These are phyloP conservation scores for Petaurus breviceps DNA, from an alignment of 2,113 vertebrate genomes.

Conservation along the genomic window DNA sequence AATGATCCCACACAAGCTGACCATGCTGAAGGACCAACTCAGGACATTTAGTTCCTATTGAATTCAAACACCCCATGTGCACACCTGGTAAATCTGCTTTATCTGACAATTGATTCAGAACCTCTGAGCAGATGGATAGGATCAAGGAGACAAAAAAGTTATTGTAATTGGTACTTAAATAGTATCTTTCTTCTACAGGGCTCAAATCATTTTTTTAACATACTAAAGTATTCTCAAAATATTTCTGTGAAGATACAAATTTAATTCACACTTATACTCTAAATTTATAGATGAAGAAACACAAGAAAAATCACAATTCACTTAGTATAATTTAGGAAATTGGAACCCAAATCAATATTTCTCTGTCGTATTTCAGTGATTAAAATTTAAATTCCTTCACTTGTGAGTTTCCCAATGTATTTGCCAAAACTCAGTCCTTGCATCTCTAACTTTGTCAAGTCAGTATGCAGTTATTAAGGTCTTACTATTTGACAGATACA, in stretches of 20 bases:
- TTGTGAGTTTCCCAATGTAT: neutral
- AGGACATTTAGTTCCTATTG: neutral
- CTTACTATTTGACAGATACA: neutral
- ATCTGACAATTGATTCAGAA: constrained; percentile 15
- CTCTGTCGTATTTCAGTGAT: neutral
- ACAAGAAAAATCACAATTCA: neutral
- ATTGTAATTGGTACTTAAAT: neutral
- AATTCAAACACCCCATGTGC: neutral
- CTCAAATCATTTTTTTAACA: constrained; percentile 12
- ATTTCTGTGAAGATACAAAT: neutral
- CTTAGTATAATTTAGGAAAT: neutral
- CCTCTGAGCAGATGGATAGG: neutral
- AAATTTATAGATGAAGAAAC: neutral
- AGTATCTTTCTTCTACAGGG: neutral
- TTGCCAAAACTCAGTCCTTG: neutral
- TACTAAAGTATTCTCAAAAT: constrained; percentile 15
- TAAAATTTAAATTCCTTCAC: neutral
- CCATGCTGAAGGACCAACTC: neutral
- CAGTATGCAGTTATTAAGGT: neutral
- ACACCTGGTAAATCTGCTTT: neutral
- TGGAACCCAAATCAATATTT: neutral
- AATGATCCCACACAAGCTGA: neutral
- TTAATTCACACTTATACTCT: neutral
- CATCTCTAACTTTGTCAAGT: neutral
- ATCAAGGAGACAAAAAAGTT: neutral